Evolutionary conservation across 2,797 vertebrate species (phyloP), one percentile per base, ranked within the genome.

Genomic region (Chelon labrosus): DNA sequence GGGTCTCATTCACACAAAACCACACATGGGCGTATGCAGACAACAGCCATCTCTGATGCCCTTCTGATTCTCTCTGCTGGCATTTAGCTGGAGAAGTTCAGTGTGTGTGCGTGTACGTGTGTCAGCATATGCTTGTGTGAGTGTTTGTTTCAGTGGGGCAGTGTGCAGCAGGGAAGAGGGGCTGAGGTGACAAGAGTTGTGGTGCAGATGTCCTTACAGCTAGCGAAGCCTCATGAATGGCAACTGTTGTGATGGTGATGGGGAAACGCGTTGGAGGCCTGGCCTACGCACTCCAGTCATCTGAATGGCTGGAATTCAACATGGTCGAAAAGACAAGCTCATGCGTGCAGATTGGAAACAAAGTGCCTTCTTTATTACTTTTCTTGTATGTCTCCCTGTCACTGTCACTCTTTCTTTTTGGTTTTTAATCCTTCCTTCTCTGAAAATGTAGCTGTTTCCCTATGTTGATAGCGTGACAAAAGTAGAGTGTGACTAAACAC

Each of bases 231-330:
- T 93, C 94, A 95, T 97, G 96, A 98, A 97, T 97, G 95, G 95
- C 91, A 81, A 92, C 94, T 96, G 96, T 97, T 96, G 95, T 96
- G 92, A 89, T 87, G 93, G 91, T 93, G 92, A 94, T 84, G 85
- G 91, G 94, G 94, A 96, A 96, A 94, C 90, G 95, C 95, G 95
- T 96, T 92, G 92, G 95, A 96, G 95, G 94, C 89, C 88, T 93
- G 95, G 94, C 97, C 96, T 96, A 97, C 96, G 94, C 96, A 94
- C 85, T 93, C 87, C 93, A 90, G 94, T 86, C 89, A 91, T 92
- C 90, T 96, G 95, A 96, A 96, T 95, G 94, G 93, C 83, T 93
- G 95, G 95, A 96, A 96, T 97, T 96, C 95, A 95, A 91, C 88
- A 94, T 89, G 89, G 94, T 94, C 91, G 90, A 92, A 92, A 90